Evolutionary conservation across 1,140 invertebrate species (phyloP).

Genomic region (Callitettix versicolor): DNA sequence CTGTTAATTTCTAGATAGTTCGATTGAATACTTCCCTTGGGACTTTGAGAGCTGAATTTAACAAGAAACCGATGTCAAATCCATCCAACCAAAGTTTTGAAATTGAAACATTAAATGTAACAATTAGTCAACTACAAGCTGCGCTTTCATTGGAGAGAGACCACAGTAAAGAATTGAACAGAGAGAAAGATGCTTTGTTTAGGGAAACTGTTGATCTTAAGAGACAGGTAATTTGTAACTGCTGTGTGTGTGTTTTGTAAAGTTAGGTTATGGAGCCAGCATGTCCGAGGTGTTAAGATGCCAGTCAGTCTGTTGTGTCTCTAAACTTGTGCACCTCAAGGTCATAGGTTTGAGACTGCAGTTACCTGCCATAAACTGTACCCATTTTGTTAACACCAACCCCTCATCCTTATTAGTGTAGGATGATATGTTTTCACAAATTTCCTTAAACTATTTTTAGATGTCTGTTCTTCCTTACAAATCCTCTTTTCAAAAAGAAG

Average conservation of each 20-base stretch:
- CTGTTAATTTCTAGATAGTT: slow-evolving; percentile 15
- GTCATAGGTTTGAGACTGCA: no score
- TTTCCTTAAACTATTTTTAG: no score
- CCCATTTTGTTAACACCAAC: no score
- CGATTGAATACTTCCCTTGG: slow-evolving; percentile 17
- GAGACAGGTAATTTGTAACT: slow-evolving; percentile 17
- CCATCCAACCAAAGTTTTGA: not conserved
- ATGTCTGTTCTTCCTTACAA: no score
- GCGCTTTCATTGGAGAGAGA: slow-evolving; percentile 20
- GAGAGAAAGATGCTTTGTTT: slow-evolving; percentile 18
- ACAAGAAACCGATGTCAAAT: not conserved
- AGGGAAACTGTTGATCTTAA: slow-evolving; percentile 22
- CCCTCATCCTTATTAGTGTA: no score
- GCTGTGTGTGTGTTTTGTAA: not conserved
- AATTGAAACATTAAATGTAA: slow-evolving; percentile 9
- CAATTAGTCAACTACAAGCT: slow-evolving; percentile 20
- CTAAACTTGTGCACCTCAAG: no score
- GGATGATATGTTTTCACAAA: no score
- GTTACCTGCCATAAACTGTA: not conserved
- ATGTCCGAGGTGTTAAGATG: no score
- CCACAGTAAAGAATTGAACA: slow-evolving; percentile 11
- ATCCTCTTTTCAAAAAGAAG: no score
- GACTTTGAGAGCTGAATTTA: slow-evolving; percentile 19
- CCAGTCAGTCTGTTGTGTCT: no score
- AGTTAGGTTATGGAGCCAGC: slow-evolving; percentile 1